Base-by-base conservation (phyloP, 53 echinoderm and acorn worm species). In the Antedon mediterranea region DNA sequence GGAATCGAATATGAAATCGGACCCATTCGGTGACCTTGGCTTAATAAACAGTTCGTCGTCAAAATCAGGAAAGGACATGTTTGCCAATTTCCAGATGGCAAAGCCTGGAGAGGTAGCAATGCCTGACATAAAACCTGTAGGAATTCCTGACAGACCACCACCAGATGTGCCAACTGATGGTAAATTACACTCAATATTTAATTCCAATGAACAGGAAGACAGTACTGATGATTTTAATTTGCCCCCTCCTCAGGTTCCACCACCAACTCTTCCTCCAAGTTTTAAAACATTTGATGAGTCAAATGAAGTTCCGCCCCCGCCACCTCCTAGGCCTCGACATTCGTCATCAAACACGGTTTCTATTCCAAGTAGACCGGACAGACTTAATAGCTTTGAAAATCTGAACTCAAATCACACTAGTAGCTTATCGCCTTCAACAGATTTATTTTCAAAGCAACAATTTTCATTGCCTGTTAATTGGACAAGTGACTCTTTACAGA, bases 191-290 rank as follows among this genome's bases (percentile, higher is more conserved):
- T 13, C 84, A 15, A 23, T 13, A 31, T 9, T 34, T 30, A 15
- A 57, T 57, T 3, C 57, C 2, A 3, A 23, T 57, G 57, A 57
- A 57, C 14, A 57, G 23, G 23, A 57, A 75, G 88, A 89, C 44
- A 74, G 88, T 70, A 78, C 84, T 18, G 93, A 89, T 31, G 78
- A 73, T 32, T 88, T 90, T 82, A 82, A 82, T 80, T 79, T 93
- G 32, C 93, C 93, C 43, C 90, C 90, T 32, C 93, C 93, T 28
- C 85, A 86, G 37, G 93, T 86, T 70, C 90, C 93, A 28, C 93
- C 93, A 27, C 93, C 93, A 31, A 90, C 93, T 34, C 83, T 93
- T 57, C 93, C 93, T 11, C 83, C 82, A 8, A 86, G 82, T 23
- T 77, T 84, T 43, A 33, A 79, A 29, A 34, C 75, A 75, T 76